Conservation (phyloP, 2,113 vertebrate species). For the Hypomesus transpacificus region DNA sequence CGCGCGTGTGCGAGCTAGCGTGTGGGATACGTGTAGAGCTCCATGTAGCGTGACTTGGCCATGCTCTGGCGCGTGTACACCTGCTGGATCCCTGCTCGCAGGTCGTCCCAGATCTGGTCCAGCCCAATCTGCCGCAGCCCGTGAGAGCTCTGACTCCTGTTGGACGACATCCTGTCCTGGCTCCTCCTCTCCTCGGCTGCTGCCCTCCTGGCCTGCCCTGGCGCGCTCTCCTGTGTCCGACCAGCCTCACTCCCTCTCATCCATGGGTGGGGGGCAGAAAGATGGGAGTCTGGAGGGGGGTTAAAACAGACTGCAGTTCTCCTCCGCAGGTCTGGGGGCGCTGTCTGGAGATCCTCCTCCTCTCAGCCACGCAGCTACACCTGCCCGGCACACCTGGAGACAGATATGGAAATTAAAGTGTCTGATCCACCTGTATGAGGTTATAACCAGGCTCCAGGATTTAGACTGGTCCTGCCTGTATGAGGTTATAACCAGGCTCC, state of each 20-base stretch:
- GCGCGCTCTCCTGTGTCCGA: conserved; percentile 31
- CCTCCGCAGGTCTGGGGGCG: conserved; percentile 51
- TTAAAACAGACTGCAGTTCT: conserved; percentile 45
- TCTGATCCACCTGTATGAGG: neutral
- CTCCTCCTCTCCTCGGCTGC: conserved; percentile 25
- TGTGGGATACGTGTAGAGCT: conserved; percentile 97
- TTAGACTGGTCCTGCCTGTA: neutral
- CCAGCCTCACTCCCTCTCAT: conserved; percentile 47
- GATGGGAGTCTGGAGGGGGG: neutral
- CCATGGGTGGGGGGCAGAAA: conserved; percentile 51
- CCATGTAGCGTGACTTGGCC: conserved; percentile 98
- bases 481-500: too few relatives aligned
- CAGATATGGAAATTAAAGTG: neutral
- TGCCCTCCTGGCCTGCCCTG: conserved; percentile 27
- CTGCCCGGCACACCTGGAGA: conserved; percentile 66
- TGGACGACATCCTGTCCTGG: conserved; percentile 83
- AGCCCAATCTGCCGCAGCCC: conserved; percentile 96
- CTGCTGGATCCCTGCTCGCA: conserved; percentile 92
- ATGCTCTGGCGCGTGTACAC: conserved; percentile 95
- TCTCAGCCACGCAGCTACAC: conserved; percentile 21
- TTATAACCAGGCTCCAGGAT: neutral
- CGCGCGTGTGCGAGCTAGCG: neutral
- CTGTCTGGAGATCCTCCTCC: conserved; percentile 52
- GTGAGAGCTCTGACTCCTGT: conserved; percentile 90
- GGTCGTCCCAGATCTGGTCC: conserved; percentile 97